Conservation (phyloP, 2,888 invertebrate genomes). For the Entomobrya multifasciata region DNA sequence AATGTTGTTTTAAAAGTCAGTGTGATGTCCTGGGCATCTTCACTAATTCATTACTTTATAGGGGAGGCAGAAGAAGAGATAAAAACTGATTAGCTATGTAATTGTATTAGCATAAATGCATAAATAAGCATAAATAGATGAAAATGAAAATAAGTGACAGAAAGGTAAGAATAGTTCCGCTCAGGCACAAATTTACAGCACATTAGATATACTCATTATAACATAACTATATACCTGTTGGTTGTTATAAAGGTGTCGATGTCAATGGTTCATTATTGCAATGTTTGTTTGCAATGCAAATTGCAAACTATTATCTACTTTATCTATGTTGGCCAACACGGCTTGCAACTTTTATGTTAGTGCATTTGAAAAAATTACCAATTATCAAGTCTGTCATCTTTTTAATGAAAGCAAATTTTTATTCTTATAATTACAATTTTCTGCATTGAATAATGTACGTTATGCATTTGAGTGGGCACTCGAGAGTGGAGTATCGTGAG, state of each 20-base stretch:
- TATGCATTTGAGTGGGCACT: too few species aligned
- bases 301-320: conserved; percentile 26
- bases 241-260: conserved; percentile 29
- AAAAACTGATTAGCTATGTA: conserved; percentile 20
- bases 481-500: too few species aligned
- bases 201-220: conserved; percentile 2
- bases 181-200: not conserved
- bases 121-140: not conserved
- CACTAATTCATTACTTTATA: conserved; percentile 34
- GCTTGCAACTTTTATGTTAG: too few species aligned
- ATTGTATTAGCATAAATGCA: not conserved
- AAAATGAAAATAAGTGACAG: not conserved
- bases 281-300: conserved; percentile 41
- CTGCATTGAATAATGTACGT: too few species aligned
- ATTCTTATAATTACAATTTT: too few species aligned
- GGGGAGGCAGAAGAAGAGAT: not conserved
- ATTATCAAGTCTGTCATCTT: too few species aligned
- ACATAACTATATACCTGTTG: not conserved
- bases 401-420: too few species aligned
- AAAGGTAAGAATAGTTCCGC: not conserved
- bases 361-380: too few species aligned
- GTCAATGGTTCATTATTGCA: conserved; percentile 11
- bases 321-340: too few species aligned
- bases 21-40: conserved; percentile 40
- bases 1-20: not conserved